A percentile compares a stretch with the other conserved stretches of the same genome.
phyloP scores from a whole-genome alignment of 2,888 invertebrate genomes.

The Epistrophella euchroma region DNA sequence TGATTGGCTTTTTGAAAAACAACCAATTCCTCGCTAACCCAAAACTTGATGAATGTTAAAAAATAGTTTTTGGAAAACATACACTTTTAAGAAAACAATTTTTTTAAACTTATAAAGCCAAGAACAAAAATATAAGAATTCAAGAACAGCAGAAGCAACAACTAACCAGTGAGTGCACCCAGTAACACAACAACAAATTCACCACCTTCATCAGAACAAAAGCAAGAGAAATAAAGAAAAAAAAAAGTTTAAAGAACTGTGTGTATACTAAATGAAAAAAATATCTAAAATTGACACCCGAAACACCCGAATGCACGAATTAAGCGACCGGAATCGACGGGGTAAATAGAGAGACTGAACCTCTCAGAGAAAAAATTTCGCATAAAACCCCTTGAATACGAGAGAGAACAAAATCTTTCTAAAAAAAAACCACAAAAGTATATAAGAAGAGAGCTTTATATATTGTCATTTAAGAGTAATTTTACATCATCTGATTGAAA shows the following conservation, averaged over 20 bases:
- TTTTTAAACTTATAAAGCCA: neutral
- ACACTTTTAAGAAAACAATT: neutral
- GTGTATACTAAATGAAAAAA: slow-evolving; percentile 68
- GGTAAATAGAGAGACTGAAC: slow-evolving; percentile 77
- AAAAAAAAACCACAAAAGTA: slow-evolving; percentile 30
- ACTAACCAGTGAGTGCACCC: slow-evolving; percentile 43
- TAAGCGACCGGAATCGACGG: slow-evolving; percentile 76
- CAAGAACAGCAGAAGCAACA: slow-evolving; percentile 43
- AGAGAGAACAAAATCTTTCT: slow-evolving; percentile 48
- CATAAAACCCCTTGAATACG: slow-evolving; percentile 73
- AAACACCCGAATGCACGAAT: slow-evolving; percentile 74
- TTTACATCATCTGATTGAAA: slow-evolving; percentile 53
- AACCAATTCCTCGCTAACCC: too few species aligned
- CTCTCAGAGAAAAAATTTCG: slow-evolving; percentile 75
- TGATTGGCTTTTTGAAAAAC: too few species aligned
- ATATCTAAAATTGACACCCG: slow-evolving; percentile 74
- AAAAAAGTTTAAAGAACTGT: slow-evolving; percentile 60
- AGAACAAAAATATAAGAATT: slow-evolving; percentile 26
- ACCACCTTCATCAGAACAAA: slow-evolving; percentile 74
- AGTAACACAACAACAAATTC: slow-evolving; percentile 68
- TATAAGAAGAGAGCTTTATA: slow-evolving; percentile 44
- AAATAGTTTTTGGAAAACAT: too few species aligned
- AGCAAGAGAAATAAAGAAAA: slow-evolving; percentile 70
- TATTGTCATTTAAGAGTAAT: slow-evolving; percentile 46
- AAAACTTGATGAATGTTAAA: too few species aligned